Evolutionary conservation across 1,140 invertebrate species (phyloP).

Genomic region (Lepeophtheirus salmonis): DNA sequence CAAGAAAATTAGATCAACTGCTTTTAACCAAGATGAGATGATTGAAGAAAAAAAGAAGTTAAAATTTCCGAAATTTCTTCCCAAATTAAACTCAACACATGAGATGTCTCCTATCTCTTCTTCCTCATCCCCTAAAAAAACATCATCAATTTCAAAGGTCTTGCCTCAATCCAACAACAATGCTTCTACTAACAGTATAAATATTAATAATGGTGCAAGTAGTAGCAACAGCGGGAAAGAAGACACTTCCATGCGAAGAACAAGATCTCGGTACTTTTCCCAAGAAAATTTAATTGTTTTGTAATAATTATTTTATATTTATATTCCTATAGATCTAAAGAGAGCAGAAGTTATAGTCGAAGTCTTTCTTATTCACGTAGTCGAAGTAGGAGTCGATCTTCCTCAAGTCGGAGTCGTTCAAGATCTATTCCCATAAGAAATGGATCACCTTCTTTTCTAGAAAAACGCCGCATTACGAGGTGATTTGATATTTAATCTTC

Average conservation of each 20-base stretch:
- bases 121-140: too few species aligned
- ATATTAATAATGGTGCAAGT: background rate
- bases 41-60: background rate
- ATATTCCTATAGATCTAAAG: background rate
- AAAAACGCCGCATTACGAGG: background rate
- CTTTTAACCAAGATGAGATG: too few species aligned
- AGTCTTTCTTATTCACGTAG: background rate
- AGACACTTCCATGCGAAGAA: background rate
- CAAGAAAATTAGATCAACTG: background rate
- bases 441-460: background rate
- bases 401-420: background rate
- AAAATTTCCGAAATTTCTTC: background rate
- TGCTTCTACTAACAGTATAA: background rate
- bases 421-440: background rate
- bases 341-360: background rate
- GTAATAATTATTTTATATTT: too few species aligned
- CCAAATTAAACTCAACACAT: too few species aligned
- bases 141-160: too few species aligned
- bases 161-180: too few species aligned
- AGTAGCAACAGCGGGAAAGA: background rate
- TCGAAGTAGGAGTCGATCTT: too few species aligned
- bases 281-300: too few species aligned
- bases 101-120: too few species aligned
- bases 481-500: too few species aligned
- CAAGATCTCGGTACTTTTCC: background rate